Percentiles rank a stretch among this genome's conserved stretches.
phyloP scores from a whole-genome alignment of 2,797 vertebrate genomes.

The Eleutherodactylus coqui region DNA sequence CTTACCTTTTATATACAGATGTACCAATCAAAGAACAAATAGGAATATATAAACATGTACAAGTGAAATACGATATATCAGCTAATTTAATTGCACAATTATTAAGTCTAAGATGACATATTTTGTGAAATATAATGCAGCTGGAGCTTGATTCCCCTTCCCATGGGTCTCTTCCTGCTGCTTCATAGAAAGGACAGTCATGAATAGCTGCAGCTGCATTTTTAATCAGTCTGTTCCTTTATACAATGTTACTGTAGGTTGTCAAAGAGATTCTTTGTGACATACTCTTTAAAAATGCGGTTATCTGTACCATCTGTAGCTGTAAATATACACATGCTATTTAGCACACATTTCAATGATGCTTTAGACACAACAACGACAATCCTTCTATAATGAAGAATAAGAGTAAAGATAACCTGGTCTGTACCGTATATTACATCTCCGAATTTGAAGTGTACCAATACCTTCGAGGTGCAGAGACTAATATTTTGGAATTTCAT shows the following conservation, averaged over 20 bases:
- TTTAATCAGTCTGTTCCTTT: neutral
- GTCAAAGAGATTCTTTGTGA: neutral
- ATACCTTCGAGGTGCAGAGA: no score
- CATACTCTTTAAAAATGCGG: neutral
- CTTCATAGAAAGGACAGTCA: constrained; percentile 6
- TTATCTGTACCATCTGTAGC: neutral
- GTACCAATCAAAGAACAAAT: neutral
- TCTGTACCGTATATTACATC: neutral
- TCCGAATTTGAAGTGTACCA: neutral
- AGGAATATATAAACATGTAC: neutral
- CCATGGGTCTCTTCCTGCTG: neutral
- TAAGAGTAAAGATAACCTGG: neutral
- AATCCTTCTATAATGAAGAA: neutral
- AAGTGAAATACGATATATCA: neutral
- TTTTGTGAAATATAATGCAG: constrained; percentile 22
- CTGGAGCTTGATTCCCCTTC: constrained; percentile 13
- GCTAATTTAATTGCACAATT: neutral
- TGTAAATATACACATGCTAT: neutral
- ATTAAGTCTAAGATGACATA: constrained; percentile 6
- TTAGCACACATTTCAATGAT: neutral
- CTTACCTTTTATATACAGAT: no score
- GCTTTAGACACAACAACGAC: neutral
- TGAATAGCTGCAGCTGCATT: constrained; percentile 22
- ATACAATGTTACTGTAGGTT: neutral
- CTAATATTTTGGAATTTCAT: no score